Base-by-base conservation (phyloP, 2,888 invertebrate genomes). In the Rhingia rostrata region DNA sequence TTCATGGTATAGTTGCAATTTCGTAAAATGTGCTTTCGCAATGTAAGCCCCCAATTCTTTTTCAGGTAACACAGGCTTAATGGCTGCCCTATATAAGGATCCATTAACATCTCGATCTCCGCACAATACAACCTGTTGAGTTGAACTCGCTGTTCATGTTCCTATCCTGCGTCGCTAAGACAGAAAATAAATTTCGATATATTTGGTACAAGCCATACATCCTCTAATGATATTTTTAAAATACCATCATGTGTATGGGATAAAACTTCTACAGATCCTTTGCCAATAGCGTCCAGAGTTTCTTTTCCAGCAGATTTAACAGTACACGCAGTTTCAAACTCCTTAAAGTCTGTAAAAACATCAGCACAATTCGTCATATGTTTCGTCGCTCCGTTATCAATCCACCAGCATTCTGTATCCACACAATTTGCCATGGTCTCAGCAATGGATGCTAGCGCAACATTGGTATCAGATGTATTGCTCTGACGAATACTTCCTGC, bases 331-430 rank as follows among this genome's bases (percentile, higher is more conserved):
- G 5, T n/a, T n/a, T 43, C 4, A n/a, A 43, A 43, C 41, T 43
- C 41, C 0, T 43, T 6, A 6, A 43, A 43, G 43, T 43, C 10
- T 10, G 22, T 43, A n/a, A 12, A 12, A 10, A n/a, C 12, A 5
- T 1, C 6, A 2, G 43, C 12, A 12, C n/a, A 43, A 43, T 43
- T 43, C n/a, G n/a, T n/a, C n/a, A n/a, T n/a, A n/a, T n/a, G n/a
- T n/a, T n/a, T 39, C 43, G 80, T 80, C n/a, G 43, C n/a, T 41
- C 66, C 78, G 53, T 78, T 86, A n/a, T n/a, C n/a, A n/a, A n/a
- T n/a, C n/a, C n/a, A n/a, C n/a, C n/a, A n/a, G n/a, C n/a, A n/a
- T n/a, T n/a, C 6, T 43, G 45, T 53, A 51, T 54, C 32, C 14
- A 60, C n/a, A n/a, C n/a, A n/a, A 32, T 41, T 41, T 4, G 4